Base-by-base conservation (phyloP, 2,888 invertebrate species). In the Spisula subtruncata region DNA sequence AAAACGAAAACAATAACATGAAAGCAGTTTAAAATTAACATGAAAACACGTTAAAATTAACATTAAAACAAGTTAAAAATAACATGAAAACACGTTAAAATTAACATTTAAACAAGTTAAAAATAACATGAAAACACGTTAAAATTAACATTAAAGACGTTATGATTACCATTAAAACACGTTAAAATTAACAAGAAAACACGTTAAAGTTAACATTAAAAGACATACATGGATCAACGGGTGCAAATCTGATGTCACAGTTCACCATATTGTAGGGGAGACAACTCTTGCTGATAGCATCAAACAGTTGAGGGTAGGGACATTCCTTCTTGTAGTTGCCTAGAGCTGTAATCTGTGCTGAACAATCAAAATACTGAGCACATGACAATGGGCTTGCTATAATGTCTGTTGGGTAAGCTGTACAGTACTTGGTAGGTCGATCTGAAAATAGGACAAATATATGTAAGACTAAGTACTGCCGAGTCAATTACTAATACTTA, bases 181-280 rank as follows among this genome's bases (percentile, higher is more conserved):
- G n/a, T n/a, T n/a, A n/a, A n/a, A n/a, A n/a, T n/a, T n/a, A n/a
- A 41, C 2, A 41, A 41, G 8, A 41, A 41, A 41, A 41, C 41
- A 41, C 2, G 41, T 41, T 51, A 8, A 51, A 51, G 51, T 12
- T 14, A 48, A 48, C 5, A 80, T 41, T n/a, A n/a, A 20, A 12
- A 18, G 83, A 93, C 94, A 93, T 92, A 94, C 94, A 94, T 29
- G 93, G 94, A n/a, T 92, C 93, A 4, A 89, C 83, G 12, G 94
- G 93, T 54, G 90, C 92, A 80, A 89, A 93, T 60, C 92, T 90
- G 6, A 66, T 32, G 20, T 81, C 91, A 89, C 94, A 94, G 29
- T 90, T 88, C 35, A 93, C 93, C 32, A 91, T 82, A 51, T 88
- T 87, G 48, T 90, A 93, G 14, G 92, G 90, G 18, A 88, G 29